Evolutionary conservation across 2,113 vertebrate species (phyloP).

Genomic region (Eulemur macaco): DNA sequence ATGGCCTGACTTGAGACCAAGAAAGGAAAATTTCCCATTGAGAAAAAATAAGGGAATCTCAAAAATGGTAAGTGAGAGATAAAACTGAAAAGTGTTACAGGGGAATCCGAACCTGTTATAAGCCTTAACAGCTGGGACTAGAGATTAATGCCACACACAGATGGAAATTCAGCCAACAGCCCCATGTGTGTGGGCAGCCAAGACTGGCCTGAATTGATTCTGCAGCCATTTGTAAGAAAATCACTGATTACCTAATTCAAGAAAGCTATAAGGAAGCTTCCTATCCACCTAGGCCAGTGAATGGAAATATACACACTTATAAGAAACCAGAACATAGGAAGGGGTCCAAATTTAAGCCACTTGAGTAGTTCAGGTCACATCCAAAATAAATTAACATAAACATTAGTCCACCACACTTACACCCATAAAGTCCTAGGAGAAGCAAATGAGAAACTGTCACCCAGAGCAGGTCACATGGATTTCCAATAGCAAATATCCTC

Average conservation of each 20-base stretch:
- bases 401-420: not conserved
- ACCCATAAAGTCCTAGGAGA: not conserved
- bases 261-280: not conserved
- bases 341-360: not conserved
- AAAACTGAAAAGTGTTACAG: not conserved
- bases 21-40: not conserved
- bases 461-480: not conserved
- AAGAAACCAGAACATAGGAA: not conserved
- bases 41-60: not conserved
- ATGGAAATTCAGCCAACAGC: not conserved
- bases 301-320: not conserved
- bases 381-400: not conserved
- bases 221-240: not conserved
- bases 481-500: not conserved
- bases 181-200: not conserved
- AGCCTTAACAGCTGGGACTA: not conserved
- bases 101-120: not conserved
- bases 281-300: not conserved
- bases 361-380: not conserved
- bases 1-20: not conserved
- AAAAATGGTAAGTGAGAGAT: slow-evolving; percentile 22
- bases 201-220: not conserved
- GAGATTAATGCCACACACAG: not conserved
- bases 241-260: not conserved
- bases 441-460: not conserved